Base-by-base conservation (phyloP, 2,113 vertebrate genomes). In the Octodon degus region DNA sequence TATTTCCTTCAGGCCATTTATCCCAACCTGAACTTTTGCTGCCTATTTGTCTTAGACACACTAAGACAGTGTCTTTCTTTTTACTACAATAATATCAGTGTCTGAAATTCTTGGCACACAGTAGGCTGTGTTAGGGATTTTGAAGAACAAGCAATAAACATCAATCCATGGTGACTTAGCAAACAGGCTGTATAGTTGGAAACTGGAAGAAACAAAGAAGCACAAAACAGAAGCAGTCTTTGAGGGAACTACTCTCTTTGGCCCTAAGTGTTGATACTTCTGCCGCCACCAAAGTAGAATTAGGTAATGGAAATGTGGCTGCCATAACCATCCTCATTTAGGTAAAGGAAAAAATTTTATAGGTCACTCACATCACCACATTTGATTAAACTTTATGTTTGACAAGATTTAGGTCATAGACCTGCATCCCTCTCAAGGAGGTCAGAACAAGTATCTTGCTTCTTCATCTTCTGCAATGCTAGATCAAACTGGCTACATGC, bases 311-410 rank as follows among this genome's bases (percentile, higher is more conserved):
- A 95, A 89, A 91, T 68, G 32, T 1, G 65, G 43, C 43, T 50
- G 40, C 43, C 37, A 74, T 2, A 89, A 72, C 4, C 7, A 70
- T 70, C 13, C 77, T 55, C 68, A 79, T 27, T 88, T 34, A 76
- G 74, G 40, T 24, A 89, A 68, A 89, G 43, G 34, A 65, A 47
- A 86, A 55, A 53, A 7, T 34, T n/a, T n/a, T 70, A n/a, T 34
- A 87, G 79, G 70, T 62, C 84, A 7, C 93, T 93, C 27, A 81
- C 40, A 95, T 67, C 47, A 53, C 63, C 34, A 74, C 70, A 12
- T 91, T 13, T 72, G 68, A 72, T 50, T 47, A 55, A 93, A 88
- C 50, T 70, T 58, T 67, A 50, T 91, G 5, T 87, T 88, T 95
- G 32, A 37, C 55, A 91, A 20, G 74, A 22, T 58, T 68, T 91